Conservation (phyloP, 2,797 vertebrate species). For the Lacerta bilineata region DNA sequence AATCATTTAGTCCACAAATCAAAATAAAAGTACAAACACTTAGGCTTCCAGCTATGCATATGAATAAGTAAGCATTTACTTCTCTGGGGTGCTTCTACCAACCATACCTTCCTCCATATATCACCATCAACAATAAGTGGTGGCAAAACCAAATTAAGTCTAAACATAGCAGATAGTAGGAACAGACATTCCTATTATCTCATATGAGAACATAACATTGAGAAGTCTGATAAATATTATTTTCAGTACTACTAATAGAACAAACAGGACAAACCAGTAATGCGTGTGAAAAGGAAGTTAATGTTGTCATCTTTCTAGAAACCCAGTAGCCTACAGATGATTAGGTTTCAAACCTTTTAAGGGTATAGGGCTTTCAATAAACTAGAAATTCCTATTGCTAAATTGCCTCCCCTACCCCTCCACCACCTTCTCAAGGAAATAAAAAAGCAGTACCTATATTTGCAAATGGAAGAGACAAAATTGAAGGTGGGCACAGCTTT, state of each 20-base stretch:
- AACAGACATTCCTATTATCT: not conserved
- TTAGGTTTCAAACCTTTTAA: not conserved
- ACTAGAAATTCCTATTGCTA: not conserved
- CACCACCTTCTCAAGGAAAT: not conserved
- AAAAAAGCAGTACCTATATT: too few relatives aligned
- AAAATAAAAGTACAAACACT: not conserved
- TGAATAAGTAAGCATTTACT: not conserved
- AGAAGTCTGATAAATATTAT: not conserved
- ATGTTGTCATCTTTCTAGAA: not conserved
- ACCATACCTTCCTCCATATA: not conserved
- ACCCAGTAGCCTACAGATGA: not conserved
- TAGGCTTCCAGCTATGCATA: not conserved
- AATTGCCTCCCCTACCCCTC: not conserved
- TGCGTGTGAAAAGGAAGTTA: not conserved
- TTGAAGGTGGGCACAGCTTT: not conserved
- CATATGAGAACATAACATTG: not conserved
- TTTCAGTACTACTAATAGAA: not conserved
- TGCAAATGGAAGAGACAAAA: not conserved
- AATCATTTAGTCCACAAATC: not conserved
- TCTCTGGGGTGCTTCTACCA: not conserved
- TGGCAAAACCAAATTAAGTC: not conserved
- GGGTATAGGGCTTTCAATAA: not conserved
- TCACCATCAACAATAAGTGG: not conserved
- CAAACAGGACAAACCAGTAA: not conserved
- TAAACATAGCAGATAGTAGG: not conserved